These are phyloP conservation scores for Saxicola maurus DNA, from an alignment of 2,797 vertebrate genomes.

Conservation along the genomic window DNA sequence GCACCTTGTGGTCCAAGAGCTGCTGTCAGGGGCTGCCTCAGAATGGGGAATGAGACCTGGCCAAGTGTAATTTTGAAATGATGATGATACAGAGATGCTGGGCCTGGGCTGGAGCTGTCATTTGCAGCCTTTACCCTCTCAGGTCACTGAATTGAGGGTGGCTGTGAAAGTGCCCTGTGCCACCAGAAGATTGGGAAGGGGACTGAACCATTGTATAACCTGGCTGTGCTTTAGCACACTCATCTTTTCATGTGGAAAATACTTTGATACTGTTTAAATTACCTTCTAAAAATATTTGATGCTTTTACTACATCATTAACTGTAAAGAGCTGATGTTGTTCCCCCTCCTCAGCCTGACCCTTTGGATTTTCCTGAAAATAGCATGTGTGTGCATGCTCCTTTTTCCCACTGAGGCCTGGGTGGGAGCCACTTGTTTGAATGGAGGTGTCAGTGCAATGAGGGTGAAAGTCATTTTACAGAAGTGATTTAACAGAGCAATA, in stretches of 20 bases:
- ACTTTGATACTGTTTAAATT: background rate
- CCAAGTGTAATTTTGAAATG: background rate
- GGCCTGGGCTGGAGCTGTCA: background rate
- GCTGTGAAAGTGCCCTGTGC: background rate
- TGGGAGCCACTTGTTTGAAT: constrained; percentile 1
- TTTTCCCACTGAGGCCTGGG: background rate
- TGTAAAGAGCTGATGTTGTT: background rate
- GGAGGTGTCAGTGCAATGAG: background rate
- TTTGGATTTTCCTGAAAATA: background rate
- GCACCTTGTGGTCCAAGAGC: background rate
- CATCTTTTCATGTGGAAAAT: background rate
- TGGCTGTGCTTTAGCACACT: background rate
- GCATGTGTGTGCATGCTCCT: accelerated
- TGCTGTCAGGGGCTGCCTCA: background rate
- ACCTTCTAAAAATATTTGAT: background rate
- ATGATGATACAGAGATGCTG: background rate
- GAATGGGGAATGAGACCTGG: accelerated
- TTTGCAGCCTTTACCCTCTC: background rate
- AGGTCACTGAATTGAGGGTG: background rate
- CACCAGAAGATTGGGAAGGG: background rate
- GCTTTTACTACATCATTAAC: background rate
- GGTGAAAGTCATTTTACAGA: background rate
- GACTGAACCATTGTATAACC: background rate
- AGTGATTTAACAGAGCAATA: background rate
- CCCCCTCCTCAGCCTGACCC: background rate